These are phyloP conservation scores for Agrochola lychnidis DNA, from an alignment of 2,888 invertebrate genomes.

Conservation along the genomic window DNA sequence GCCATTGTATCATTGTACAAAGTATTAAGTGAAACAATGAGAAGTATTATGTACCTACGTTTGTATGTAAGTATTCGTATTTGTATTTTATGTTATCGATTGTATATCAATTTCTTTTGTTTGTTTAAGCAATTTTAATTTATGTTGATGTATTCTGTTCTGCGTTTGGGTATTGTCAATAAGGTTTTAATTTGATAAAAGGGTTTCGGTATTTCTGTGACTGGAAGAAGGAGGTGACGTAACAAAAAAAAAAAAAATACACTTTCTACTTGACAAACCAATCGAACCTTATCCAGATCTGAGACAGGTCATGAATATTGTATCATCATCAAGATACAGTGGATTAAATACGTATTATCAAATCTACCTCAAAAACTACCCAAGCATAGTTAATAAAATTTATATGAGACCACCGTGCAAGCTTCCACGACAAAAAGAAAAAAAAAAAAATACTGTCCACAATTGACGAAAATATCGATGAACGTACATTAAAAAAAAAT, in stretches of 20 bases:
- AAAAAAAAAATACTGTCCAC: too few relatives aligned
- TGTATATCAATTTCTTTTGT: conserved; percentile 73
- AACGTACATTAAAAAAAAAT: too few relatives aligned
- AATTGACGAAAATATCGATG: too few relatives aligned
- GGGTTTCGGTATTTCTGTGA: background rate
- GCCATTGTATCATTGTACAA: conserved; percentile 61
- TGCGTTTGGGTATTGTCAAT: conserved; percentile 26
- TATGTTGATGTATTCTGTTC: conserved; percentile 49
- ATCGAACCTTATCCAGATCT: background rate
- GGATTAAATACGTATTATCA: too few relatives aligned
- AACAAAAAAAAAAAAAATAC: background rate
- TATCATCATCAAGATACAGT: too few relatives aligned
- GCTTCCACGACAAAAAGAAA: too few relatives aligned
- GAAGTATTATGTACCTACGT: conserved; percentile 64
- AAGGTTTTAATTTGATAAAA: conserved; percentile 4
- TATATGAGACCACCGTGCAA: too few relatives aligned
- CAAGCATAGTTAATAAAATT: too few relatives aligned
- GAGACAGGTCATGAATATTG: background rate
- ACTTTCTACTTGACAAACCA: background rate
- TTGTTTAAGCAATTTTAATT: conserved; percentile 62
- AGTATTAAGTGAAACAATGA: conserved; percentile 79
- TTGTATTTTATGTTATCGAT: conserved; percentile 82
- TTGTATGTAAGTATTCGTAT: conserved; percentile 66
- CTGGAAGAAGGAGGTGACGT: background rate
- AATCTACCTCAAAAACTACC: too few relatives aligned